These are phyloP conservation scores for Hyppa rectilinea DNA, from an alignment of 2,888 invertebrate genomes.

Conservation along the genomic window DNA sequence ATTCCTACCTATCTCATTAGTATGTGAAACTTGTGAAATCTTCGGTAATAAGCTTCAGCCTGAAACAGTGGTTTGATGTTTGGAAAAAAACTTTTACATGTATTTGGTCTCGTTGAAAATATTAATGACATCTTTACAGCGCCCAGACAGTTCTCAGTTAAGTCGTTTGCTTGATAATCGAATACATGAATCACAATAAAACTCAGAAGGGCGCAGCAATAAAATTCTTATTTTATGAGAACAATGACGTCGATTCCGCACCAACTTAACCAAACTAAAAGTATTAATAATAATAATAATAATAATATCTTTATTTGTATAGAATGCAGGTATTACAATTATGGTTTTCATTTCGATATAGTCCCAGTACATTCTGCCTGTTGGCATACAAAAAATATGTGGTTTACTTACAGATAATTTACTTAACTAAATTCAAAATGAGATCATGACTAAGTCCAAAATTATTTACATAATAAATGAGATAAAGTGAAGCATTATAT, in stretches of 20 bases:
- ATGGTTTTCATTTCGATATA: too few relatives aligned
- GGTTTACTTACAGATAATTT: too few relatives aligned
- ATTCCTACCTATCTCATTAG: not conserved
- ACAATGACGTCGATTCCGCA: constrained; percentile 18
- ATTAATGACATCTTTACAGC: constrained; percentile 80
- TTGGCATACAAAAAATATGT: too few relatives aligned
- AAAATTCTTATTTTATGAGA: constrained; percentile 78
- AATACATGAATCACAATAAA: constrained; percentile 85
- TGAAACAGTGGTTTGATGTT: too few relatives aligned
- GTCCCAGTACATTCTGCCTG: too few relatives aligned
- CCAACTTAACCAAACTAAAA: not conserved
- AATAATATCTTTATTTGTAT: too few relatives aligned
- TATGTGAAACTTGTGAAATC: not conserved
- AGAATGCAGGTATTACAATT: too few relatives aligned
- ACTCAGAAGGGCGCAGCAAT: constrained; percentile 79
- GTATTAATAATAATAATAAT: too few relatives aligned
- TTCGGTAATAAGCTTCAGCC: not conserved
- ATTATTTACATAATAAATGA: too few relatives aligned
- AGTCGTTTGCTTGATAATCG: constrained; percentile 83
- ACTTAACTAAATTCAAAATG: too few relatives aligned
- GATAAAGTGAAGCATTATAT: too few relatives aligned
- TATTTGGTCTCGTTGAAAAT: constrained; percentile 70
- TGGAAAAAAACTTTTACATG: not conserved
- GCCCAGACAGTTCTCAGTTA: constrained; percentile 78
- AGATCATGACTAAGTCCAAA: too few relatives aligned